Conservation (phyloP, 1,140 invertebrate species). For the Drosophila bocki region DNA sequence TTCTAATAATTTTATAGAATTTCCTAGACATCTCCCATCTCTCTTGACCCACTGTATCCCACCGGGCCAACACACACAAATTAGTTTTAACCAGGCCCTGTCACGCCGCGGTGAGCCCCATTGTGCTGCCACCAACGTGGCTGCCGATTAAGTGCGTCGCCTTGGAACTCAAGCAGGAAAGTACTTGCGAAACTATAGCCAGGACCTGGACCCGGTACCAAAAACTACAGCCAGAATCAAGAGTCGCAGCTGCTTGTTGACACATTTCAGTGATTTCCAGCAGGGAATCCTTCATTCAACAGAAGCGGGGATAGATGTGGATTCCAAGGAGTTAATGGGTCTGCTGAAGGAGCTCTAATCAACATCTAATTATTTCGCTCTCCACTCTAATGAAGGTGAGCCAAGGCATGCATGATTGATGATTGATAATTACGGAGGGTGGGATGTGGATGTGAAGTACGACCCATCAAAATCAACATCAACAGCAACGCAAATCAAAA, state of each 20-base stretch:
- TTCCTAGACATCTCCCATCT: neutral
- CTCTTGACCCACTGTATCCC: constrained; percentile 26
- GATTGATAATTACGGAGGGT: constrained; percentile 45
- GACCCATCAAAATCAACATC: constrained; percentile 7
- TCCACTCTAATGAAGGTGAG: constrained; percentile 38
- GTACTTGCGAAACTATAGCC: constrained; percentile 13
- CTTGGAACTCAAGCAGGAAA: constrained; percentile 21
- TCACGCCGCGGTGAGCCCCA: constrained; percentile 74
- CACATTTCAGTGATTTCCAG: constrained; percentile 39
- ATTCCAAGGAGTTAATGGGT: neutral
- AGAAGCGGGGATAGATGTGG: neutral
- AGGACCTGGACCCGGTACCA: constrained; percentile 1
- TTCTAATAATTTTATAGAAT: neutral
- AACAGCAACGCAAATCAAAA: constrained; percentile 34
- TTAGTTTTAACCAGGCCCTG: constrained; percentile 81
- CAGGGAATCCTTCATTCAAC: constrained; percentile 7
- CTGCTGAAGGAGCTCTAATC: constrained; percentile 47
- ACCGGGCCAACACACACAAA: constrained; percentile 68
- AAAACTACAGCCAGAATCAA: constrained; percentile 4
- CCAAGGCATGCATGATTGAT: constrained; percentile 61
- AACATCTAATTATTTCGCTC: constrained; percentile 66
- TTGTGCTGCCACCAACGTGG: constrained; percentile 50
- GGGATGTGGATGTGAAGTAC: neutral
- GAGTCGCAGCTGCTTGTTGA: constrained; percentile 48
- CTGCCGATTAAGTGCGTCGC: constrained; percentile 73